phyloP scores from a whole-genome alignment of 30 jellyfish, hydroid and myxozoan species.

The Phacellophora camtschatica region DNA sequence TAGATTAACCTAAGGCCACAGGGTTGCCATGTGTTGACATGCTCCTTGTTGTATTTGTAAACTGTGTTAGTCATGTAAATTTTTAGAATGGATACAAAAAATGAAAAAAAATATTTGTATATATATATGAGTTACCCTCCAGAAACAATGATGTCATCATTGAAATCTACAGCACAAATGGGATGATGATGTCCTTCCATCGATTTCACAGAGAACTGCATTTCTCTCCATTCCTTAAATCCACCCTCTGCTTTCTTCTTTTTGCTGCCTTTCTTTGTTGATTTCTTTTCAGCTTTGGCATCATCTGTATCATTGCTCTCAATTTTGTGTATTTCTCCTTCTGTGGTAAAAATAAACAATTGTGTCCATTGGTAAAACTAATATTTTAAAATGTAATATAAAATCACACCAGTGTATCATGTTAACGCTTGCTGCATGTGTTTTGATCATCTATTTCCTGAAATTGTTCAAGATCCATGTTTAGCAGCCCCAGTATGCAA shows the following conservation, averaged over 20 bases:
- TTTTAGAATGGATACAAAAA: too few relatives aligned
- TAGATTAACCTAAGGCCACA: too few relatives aligned
- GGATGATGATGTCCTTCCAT: constrained; percentile 96
- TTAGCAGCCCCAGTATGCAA: too few relatives aligned
- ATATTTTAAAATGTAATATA: too few relatives aligned
- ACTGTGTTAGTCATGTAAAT: too few relatives aligned
- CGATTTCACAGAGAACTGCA: constrained; percentile 46
- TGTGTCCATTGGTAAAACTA: too few relatives aligned
- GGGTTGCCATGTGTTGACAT: too few relatives aligned
- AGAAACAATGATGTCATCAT: constrained; percentile 51
- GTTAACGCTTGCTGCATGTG: too few relatives aligned
- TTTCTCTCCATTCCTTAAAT: constrained; percentile 26
- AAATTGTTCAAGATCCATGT: too few relatives aligned
- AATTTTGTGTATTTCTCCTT: not conserved
- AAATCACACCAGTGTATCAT: too few relatives aligned
- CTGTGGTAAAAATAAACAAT: not conserved
- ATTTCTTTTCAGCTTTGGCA: not conserved
- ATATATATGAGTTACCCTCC: constrained; percentile 67
- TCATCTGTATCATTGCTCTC: constrained; percentile 47
- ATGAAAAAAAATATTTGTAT: not conserved
- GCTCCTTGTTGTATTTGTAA: too few relatives aligned
- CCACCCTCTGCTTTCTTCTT: constrained; percentile 3
- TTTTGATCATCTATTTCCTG: too few relatives aligned
- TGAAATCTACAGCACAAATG: constrained; percentile 82
- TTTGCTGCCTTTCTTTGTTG: not conserved